These are phyloP conservation scores for Daboia siamensis DNA, from an alignment of 2,113 vertebrate genomes.

Conservation along the genomic window DNA sequence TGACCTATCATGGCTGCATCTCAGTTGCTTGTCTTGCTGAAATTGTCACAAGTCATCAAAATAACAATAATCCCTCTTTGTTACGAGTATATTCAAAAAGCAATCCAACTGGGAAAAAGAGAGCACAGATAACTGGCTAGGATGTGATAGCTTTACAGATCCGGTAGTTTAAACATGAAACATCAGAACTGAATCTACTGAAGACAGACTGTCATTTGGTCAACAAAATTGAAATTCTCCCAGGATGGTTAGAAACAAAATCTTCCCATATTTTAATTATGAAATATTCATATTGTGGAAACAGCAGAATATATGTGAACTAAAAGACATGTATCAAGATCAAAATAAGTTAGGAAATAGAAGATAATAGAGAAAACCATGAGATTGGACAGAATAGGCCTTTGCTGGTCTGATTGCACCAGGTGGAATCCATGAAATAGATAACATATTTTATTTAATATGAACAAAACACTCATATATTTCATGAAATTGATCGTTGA, in stretches of 20 bases:
- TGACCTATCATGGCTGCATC: conserved; percentile 21
- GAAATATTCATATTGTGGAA: not conserved
- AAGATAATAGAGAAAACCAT: not conserved
- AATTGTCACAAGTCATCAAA: conserved; percentile 9
- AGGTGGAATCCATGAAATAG: not conserved
- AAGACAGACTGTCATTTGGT: not conserved
- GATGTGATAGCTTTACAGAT: not conserved
- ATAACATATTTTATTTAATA: not conserved
- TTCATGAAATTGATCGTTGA: not conserved
- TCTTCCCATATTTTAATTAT: not conserved
- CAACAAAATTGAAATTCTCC: not conserved
- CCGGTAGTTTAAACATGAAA: not conserved
- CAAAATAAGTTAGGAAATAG: not conserved
- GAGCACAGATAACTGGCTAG: not conserved
- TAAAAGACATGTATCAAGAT: not conserved
- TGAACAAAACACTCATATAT: not conserved
- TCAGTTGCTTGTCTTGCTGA: conserved; percentile 16
- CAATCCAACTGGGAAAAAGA: not conserved
- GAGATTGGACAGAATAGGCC: not conserved
- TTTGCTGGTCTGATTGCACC: not conserved
- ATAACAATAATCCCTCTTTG: not conserved
- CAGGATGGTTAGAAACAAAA: not conserved
- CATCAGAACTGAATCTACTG: not conserved
- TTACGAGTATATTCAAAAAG: not conserved
- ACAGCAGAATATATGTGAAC: not conserved